A percentile compares a stretch with the other conserved stretches of the same genome.
phyloP scores from a whole-genome alignment of 2,113 vertebrate genomes.

The Archilochus colubris region DNA sequence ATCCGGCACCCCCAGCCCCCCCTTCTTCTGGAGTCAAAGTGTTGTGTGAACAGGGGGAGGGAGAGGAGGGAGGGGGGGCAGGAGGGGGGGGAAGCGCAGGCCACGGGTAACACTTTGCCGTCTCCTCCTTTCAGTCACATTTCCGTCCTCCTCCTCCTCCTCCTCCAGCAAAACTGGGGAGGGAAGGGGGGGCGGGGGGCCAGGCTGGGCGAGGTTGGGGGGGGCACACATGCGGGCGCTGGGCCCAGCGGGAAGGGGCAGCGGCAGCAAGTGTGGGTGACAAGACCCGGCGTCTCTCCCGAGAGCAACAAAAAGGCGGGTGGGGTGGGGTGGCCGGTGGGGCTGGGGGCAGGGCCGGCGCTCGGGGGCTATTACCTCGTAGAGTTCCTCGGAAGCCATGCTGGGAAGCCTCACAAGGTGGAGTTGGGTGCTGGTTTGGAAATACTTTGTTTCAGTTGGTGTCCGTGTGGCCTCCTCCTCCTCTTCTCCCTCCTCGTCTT shows the following conservation, averaged over 20 bases:
- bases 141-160: slow-evolving; percentile 73
- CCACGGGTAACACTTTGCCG: slow-evolving; percentile 57
- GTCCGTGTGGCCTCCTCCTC: slow-evolving; percentile 63
- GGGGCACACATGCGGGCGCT: not conserved
- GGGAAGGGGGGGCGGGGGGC: not conserved
- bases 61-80: no score
- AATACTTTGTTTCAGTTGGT: slow-evolving; percentile 79
- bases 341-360: not conserved
- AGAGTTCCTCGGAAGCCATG: slow-evolving; percentile 85
- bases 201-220: not conserved
- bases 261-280: not conserved
- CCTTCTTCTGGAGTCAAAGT: not conserved
- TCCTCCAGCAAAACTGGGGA: slow-evolving; percentile 42
- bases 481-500: fast-evolving
- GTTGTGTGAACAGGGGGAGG: not conserved
- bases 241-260: slow-evolving; percentile 29
- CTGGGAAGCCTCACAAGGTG: slow-evolving; percentile 68
- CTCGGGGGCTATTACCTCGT: slow-evolving; percentile 74
- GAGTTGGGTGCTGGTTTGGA: slow-evolving; percentile 63
- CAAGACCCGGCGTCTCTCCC: not conserved
- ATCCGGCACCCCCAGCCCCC: not conserved
- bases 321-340: not conserved
- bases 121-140: slow-evolving; percentile 65
- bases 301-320: slow-evolving; percentile 16
- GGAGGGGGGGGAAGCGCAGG: not conserved